A percentile compares a stretch with the other conserved stretches of the same genome.
Evolutionary conservation across 2,888 invertebrate genomes (phyloP).

Genomic region (Halictus quadricinctus): DNA sequence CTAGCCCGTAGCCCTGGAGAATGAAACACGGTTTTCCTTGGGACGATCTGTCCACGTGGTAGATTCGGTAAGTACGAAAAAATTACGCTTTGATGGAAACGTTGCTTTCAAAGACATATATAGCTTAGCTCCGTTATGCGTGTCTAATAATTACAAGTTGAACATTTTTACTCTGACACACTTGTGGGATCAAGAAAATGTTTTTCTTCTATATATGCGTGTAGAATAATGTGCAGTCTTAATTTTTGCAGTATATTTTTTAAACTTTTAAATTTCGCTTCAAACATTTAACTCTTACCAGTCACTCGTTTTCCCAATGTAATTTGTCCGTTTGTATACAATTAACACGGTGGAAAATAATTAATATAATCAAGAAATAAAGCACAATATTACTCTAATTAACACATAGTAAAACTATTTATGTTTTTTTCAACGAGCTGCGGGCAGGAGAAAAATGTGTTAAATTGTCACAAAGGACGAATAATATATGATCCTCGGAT

Average conservation of each 20-base stretch:
- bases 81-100: constrained; percentile 10
- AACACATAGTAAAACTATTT: not conserved
- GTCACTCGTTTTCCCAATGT: not conserved
- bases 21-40: constrained; percentile 15
- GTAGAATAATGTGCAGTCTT: not conserved
- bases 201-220: not conserved
- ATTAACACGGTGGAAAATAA: too few species aligned
- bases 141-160: not conserved
- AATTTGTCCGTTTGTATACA: not conserved
- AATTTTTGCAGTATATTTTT: not conserved
- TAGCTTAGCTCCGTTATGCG: not conserved
- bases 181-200: not conserved
- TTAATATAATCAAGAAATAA: not conserved
- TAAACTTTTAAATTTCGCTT: not conserved
- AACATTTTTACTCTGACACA: not conserved
- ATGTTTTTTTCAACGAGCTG: not conserved
- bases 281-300: not conserved
- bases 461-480: not conserved
- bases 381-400: not conserved
- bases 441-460: not conserved
- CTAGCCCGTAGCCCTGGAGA: constrained; percentile 9
- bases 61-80: constrained; percentile 16
- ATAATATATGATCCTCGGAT: too few species aligned
- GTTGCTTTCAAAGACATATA: not conserved
- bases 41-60: constrained; percentile 15